Evolutionary conservation across 1,140 invertebrate species (phyloP), one percentile per base, ranked within the genome.

Genomic region (Riptortus pedestris): DNA sequence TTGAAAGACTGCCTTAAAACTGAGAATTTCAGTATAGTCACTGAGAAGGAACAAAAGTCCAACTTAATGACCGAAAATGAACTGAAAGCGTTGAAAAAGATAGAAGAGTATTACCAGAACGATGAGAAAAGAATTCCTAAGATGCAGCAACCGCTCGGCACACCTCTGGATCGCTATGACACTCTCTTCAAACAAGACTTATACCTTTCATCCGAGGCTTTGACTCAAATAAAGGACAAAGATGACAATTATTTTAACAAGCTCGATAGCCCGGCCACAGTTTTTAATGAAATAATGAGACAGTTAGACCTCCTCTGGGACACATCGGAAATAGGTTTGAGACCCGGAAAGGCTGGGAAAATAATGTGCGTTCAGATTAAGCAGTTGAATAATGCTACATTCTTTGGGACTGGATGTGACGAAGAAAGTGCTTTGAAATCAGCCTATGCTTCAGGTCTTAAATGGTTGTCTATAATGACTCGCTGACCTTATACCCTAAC

Each of bases 1-100:
- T 65, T 79, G 24, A 69, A 59, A 7, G 22, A 62, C 16, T 61
- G 51, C 47, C 38, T 68, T 33, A 57, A 29, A 14, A 64, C 65
- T 20, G 51, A 24, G 4, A 12, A 55, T 24, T 55, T 55, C 22
- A 55, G 16, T 24, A 1, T 14, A 7, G 24, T 1, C 7, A 9
- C 51, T 1, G 20, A 55, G 2, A 7, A 22, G 14, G 26, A 55
- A 24, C 51, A 26, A 26, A 24, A 55, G 12, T 0, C 18, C 22
- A 27, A 26, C 26, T 18, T 5, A 1, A 16, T 24, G 14, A 2
- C 2, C 14, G 4, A 26, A 24, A 55, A 22, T 27, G 51, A 24
- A 24, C 22, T 2, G 12, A 26, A 24, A 55, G 18, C 3, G 16
- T 24, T 2, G 20, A 47, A 47, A 22, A n/a, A 3, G 18, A 47